Conservation (phyloP, 2,888 invertebrate genomes). For the Eubasilissa splendida region DNA sequence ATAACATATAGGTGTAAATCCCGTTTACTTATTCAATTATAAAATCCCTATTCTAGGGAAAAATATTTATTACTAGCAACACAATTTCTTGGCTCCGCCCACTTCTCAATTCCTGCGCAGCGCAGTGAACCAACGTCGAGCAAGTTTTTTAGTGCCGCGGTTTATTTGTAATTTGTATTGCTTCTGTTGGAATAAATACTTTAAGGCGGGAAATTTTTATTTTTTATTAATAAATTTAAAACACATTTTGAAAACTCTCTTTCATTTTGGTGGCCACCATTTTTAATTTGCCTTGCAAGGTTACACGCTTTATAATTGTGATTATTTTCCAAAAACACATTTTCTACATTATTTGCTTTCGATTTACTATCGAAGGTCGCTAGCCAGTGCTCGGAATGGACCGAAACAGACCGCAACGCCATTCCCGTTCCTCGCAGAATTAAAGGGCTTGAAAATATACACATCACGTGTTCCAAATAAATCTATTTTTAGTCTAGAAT, state of each 20-base stretch:
- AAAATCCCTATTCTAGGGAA: background rate
- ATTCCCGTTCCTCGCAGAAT: too few relatives aligned
- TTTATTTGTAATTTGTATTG: background rate
- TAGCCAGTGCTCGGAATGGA: too few relatives aligned
- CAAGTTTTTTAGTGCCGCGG: conserved; percentile 15
- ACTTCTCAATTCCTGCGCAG: background rate
- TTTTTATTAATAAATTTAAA: background rate
- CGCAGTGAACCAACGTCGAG: conserved; percentile 17
- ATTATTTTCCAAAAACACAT: too few relatives aligned
- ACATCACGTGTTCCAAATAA: too few relatives aligned
- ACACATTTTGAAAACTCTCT: background rate
- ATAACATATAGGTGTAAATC: background rate
- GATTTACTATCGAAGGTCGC: too few relatives aligned
- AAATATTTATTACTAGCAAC: background rate
- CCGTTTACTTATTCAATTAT: too few relatives aligned
- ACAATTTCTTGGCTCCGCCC: background rate
- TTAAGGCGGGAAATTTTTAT: conserved; percentile 30
- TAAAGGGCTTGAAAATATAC: too few relatives aligned
- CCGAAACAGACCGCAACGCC: too few relatives aligned
- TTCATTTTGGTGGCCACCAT: background rate
- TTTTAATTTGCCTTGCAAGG: too few relatives aligned
- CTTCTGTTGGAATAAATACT: background rate
- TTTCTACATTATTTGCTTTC: too few relatives aligned
- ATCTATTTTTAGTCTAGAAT: too few relatives aligned
- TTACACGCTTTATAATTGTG: too few relatives aligned